Percentiles rank a stretch among this genome's conserved stretches.
These are phyloP conservation scores for Tyrannus savana DNA, from an alignment of 2,113 vertebrate species.

Conservation along the genomic window DNA sequence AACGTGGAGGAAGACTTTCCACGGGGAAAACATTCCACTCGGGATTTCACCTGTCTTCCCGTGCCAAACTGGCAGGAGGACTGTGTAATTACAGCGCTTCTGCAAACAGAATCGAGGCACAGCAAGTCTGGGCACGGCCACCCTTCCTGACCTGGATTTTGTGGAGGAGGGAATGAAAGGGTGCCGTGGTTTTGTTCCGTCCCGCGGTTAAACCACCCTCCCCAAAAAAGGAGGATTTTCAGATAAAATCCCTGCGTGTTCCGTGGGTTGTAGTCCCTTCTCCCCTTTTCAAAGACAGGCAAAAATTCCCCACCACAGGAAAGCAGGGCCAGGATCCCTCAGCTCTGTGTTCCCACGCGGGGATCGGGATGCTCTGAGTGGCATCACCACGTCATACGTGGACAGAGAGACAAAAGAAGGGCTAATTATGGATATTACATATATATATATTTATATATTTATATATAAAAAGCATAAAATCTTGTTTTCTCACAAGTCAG, in stretches of 20 bases:
- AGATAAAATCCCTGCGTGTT: neutral
- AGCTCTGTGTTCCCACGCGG: neutral
- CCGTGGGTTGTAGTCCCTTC: fast-evolving
- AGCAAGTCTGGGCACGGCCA: slow-evolving; percentile 34
- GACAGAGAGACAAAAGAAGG: neutral
- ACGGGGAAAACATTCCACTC: neutral
- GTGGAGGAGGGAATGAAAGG: neutral
- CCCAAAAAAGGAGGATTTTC: neutral
- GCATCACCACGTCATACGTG: neutral
- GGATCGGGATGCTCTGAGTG: neutral
- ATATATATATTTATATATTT: neutral
- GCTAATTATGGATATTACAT: fast-evolving
- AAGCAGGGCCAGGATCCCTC: neutral
- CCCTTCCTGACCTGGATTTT: neutral
- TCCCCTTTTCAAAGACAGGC: neutral
- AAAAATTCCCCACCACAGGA: neutral
- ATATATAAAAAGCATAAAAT: neutral
- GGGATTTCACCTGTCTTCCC: slow-evolving; percentile 16
- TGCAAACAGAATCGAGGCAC: slow-evolving; percentile 53
- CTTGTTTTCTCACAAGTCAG: fast-evolving
- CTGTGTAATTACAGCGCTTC: slow-evolving; percentile 9
- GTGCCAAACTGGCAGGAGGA: slow-evolving; percentile 41
- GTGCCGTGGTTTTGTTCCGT: neutral
- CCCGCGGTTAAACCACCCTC: neutral
- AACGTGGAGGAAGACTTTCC: neutral